These are phyloP conservation scores for Bos taurus DNA, from an alignment of 2,113 vertebrate species.

Conservation along the genomic window DNA sequence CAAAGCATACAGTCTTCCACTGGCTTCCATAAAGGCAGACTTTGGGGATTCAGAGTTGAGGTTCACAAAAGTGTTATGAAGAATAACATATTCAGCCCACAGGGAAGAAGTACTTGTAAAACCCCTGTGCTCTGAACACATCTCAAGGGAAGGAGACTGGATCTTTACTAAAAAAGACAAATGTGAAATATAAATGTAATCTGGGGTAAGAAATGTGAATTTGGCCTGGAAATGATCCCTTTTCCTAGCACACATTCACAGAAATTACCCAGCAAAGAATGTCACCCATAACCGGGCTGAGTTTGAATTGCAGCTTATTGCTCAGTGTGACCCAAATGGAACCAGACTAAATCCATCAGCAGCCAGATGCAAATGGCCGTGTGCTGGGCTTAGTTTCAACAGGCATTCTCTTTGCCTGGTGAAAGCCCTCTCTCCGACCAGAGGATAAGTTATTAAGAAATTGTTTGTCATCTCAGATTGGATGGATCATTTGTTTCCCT, in stretches of 20 bases:
- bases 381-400: background rate
- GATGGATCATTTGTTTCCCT: constrained; percentile 80
- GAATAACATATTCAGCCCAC: background rate
- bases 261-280: background rate
- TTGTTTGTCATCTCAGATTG: constrained; percentile 77
- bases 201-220: background rate
- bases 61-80: background rate
- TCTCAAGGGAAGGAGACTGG: background rate
- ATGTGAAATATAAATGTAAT: constrained; percentile 12
- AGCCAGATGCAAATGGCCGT: background rate
- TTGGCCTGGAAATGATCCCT: background rate
- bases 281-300: background rate
- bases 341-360: constrained; percentile 43
- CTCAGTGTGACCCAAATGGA: constrained; percentile 14
- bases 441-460: constrained; percentile 80
- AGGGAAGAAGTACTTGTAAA: background rate
- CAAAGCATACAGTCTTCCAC: background rate
- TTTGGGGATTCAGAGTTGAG: background rate
- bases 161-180: constrained; percentile 22
- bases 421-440: constrained; percentile 51
- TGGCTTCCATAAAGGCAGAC: background rate
- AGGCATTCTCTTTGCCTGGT: constrained; percentile 43
- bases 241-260: background rate
- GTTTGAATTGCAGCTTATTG: background rate
- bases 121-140: background rate